A percentile compares a stretch with the other conserved stretches of the same genome.
These are phyloP conservation scores for Microplitis mediator DNA, from an alignment of 1,140 invertebrate genomes.

Conservation along the genomic window DNA sequence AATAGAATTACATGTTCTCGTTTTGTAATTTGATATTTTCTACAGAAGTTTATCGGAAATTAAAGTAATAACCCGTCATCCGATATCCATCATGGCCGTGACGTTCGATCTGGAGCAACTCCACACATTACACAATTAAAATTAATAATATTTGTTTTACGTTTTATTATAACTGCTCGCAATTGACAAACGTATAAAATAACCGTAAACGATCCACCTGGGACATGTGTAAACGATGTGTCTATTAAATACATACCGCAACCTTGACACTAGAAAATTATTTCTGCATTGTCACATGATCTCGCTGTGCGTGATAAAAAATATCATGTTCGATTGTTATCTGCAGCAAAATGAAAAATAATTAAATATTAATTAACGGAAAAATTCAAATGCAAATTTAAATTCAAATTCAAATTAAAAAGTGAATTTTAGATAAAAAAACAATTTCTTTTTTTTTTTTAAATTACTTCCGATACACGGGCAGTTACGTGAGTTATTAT, in stretches of 20 bases:
- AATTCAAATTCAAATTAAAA: too few relatives aligned
- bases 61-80: too few relatives aligned
- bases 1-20: too few relatives aligned
- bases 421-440: too few relatives aligned
- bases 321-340: background rate
- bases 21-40: too few relatives aligned
- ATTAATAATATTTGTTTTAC: background rate
- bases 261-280: background rate
- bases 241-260: background rate
- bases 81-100: too few relatives aligned
- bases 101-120: too few relatives aligned
- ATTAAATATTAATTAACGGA: too few relatives aligned
- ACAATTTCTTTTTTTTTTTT: too few relatives aligned
- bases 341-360: too few relatives aligned
- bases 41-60: too few relatives aligned
- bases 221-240: background rate
- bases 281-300: background rate
- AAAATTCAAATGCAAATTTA: too few relatives aligned
- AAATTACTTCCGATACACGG: background rate
- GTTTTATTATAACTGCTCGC: background rate
- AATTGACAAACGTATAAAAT: background rate
- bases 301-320: slow-evolving; percentile 1
- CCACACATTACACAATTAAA: background rate
- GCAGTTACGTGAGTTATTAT: background rate
- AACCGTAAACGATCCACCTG: background rate